phyloP scores from a whole-genome alignment of 2,888 invertebrate genomes.

The Phasia obesa region DNA sequence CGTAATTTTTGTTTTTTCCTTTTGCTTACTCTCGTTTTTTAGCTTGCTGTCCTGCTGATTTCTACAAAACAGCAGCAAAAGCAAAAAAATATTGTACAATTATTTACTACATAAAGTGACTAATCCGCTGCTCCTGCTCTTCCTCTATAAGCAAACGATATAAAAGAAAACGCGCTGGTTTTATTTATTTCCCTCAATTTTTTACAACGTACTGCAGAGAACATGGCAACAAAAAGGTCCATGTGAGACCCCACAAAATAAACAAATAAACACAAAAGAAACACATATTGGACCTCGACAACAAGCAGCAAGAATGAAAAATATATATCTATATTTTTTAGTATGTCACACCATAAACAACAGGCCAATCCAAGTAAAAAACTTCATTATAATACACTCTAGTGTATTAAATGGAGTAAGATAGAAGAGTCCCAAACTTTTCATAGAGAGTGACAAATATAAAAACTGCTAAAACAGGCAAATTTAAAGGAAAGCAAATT shows the following conservation, averaged over 20 bases:
- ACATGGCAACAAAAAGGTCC: slow-evolving; percentile 58
- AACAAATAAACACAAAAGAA: slow-evolving; percentile 35
- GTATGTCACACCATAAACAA: slow-evolving; percentile 44
- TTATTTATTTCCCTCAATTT: neutral
- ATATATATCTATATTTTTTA: slow-evolving; percentile 20
- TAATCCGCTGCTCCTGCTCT: slow-evolving; percentile 42
- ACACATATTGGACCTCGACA: slow-evolving; percentile 18
- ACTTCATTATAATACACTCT: slow-evolving; percentile 17
- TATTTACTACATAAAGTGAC: slow-evolving; percentile 17
- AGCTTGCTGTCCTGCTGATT: slow-evolving; percentile 13
- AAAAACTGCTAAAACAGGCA: slow-evolving; percentile 26
- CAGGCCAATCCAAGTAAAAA: slow-evolving; percentile 13
- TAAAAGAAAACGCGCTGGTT: slow-evolving; percentile 1
- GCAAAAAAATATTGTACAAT: neutral
- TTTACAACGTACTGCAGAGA: slow-evolving; percentile 56
- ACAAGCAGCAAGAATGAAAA: neutral
- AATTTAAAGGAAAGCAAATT: slow-evolving; percentile 1
- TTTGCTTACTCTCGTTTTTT: neutral
- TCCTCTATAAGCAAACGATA: neutral
- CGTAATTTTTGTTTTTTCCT: too few species aligned
- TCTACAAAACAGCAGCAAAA: slow-evolving; percentile 3
- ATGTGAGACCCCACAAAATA: slow-evolving; percentile 33
- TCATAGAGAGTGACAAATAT: neutral
- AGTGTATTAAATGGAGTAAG: neutral
- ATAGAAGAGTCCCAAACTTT: neutral